Percentiles rank a stretch among this genome's conserved stretches.
phyloP scores from a whole-genome alignment of 1,140 invertebrate species.

The Chironomus striatipennis region DNA sequence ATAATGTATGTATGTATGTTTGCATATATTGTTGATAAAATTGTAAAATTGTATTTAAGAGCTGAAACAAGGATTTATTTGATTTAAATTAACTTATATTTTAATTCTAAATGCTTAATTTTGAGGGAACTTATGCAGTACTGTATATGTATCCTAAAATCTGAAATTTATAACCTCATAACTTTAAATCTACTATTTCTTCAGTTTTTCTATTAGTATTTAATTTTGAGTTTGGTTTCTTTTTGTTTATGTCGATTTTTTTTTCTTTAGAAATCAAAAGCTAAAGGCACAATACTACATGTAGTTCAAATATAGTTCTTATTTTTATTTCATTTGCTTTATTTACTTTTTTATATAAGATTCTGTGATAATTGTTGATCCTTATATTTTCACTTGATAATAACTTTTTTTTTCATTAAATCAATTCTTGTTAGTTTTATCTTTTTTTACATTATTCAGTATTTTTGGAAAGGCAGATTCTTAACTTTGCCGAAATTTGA shows the following conservation, averaged over 20 bases:
- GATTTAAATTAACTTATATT: no score
- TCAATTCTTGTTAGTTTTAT: neutral
- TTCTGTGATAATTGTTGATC: neutral
- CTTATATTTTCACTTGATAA: neutral
- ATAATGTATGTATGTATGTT: no score
- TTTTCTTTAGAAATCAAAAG: constrained; percentile 22
- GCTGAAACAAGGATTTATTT: no score
- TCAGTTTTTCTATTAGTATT: neutral
- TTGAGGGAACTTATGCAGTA: no score
- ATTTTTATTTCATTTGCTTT: constrained; percentile 10
- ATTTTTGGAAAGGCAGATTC: neutral
- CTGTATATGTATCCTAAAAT: neutral
- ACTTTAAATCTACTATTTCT: neutral
- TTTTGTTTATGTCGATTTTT: neutral
- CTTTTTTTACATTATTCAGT: neutral
- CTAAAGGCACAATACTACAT: constrained; percentile 7
- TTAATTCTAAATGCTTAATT: no score
- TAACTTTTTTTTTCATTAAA: neutral
- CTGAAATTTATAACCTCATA: neutral
- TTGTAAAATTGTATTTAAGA: no score
- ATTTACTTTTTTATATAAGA: neutral
- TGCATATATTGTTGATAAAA: no score
- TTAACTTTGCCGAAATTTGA: neutral
- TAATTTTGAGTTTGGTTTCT: neutral
- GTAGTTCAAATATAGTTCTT: constrained; percentile 25